Evolutionary conservation across 2,113 vertebrate species (phyloP).

Genomic region (Eulemur macaco): DNA sequence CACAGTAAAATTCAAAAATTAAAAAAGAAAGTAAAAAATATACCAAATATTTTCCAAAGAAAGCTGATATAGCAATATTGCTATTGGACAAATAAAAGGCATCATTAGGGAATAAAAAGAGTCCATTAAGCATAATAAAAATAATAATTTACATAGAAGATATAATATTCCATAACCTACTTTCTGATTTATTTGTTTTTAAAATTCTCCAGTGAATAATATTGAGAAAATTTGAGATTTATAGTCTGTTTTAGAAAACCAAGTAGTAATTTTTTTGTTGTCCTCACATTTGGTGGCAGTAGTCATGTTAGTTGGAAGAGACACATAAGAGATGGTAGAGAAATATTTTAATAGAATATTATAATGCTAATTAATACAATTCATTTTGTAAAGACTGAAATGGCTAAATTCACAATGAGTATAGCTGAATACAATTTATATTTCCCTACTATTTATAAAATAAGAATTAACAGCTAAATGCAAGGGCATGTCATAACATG

Average conservation of each 20-base stretch:
- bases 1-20: neutral
- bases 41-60: neutral
- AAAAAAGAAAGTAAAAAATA: neutral
- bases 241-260: neutral
- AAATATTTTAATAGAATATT: neutral
- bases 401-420: slow-evolving; percentile 61
- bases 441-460: slow-evolving; percentile 69
- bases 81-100: neutral
- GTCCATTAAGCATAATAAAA: neutral
- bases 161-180: neutral
- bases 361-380: neutral
- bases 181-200: neutral
- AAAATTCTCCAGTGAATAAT: neutral
- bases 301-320: neutral
- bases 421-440: slow-evolving; percentile 43
- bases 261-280: neutral
- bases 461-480: slow-evolving; percentile 48
- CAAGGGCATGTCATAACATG: slow-evolving; percentile 55
- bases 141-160: neutral
- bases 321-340: neutral
- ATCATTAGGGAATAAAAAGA: neutral
- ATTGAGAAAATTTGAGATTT: neutral
- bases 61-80: neutral
- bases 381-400: slow-evolving; percentile 25
- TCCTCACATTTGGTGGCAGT: neutral